Base-by-base conservation (phyloP, 2,113 vertebrate genomes). In the Salvator merianae region DNA sequence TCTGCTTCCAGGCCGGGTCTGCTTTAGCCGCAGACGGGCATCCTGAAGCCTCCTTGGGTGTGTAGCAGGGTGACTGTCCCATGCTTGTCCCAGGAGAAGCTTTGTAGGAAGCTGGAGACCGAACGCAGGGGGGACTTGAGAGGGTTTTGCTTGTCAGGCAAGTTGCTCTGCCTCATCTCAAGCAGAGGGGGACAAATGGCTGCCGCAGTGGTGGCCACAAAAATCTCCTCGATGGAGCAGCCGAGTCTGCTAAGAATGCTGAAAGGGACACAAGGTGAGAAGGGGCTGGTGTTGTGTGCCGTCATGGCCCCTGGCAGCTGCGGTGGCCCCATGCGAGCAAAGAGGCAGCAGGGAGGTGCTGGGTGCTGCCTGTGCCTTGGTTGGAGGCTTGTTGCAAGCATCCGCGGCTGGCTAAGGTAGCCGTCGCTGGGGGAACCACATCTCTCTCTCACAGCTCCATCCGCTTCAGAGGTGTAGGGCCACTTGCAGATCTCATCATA, bases 131-230 rank as follows among this genome's bases (percentile, higher is more conserved):
- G 14, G 53, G 76, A 22, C 86, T 80, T 43, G 70, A 4, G 59
- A 71, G 10, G 0, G 16, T 72, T 71, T 7, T 0, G 1, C 28
- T 65, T 76, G 77, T 47, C 70, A 65, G 65, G 14, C 0, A 0
- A 0, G 1, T 34, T 69, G 75, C 22, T 84, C 36, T 73, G 69
- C 43, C 43, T 47, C 43, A 47, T 47, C 20, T 59, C 4, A 20
- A 14, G 16, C 3, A 53, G 16, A 14, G 16, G 50, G 50, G 8
- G 74, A 24, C n/a, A n/a, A 77, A 16, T 77, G 71, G 8, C 82
- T 84, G 82, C 12, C 80, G 76, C 34, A 87, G 68, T 36, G 73
- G 1, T 36, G 75, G 36, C 6, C 36, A 32, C 12, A 68, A n/a
- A 75, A 79, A n/a, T 66, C 82, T 6, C 10, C 32, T n/a, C n/a